Evolutionary conservation across 2,888 invertebrate species (phyloP).

Genomic region (Alentia gelatinosa): DNA sequence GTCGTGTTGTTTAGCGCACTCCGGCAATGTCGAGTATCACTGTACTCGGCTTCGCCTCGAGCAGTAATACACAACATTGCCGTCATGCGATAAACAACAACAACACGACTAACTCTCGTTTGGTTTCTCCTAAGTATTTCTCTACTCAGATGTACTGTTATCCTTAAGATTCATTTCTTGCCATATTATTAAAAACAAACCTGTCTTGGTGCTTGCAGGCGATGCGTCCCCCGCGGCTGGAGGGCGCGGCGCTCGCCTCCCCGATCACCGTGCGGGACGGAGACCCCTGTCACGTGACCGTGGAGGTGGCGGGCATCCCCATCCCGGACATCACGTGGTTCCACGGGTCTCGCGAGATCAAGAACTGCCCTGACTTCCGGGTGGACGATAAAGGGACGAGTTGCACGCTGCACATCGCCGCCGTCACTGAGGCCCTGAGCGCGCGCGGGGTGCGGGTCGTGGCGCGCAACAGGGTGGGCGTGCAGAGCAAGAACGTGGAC

Average conservation of each 20-base stretch:
- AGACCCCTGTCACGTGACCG: slow-evolving; percentile 16
- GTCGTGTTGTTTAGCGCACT: no score
- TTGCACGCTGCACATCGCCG: slow-evolving; percentile 17
- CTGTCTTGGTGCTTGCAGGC: neutral
- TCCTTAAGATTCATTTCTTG: neutral
- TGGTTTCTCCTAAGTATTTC: no score
- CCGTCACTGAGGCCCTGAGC: slow-evolving; percentile 7
- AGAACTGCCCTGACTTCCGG: slow-evolving; percentile 34
- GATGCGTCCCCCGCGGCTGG: slow-evolving; percentile 18
- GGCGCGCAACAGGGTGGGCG: slow-evolving; percentile 25
- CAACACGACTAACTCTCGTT: no score
- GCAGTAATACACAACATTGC: no score
- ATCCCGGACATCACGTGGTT: slow-evolving; percentile 46
- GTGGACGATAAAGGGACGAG: slow-evolving; percentile 33
- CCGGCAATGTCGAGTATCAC: no score
- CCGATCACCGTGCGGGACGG: slow-evolving; percentile 22
- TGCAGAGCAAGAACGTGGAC: neutral
- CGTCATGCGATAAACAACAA: no score
- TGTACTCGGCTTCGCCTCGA: no score
- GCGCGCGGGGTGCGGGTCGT: neutral
- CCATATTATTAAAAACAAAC: neutral
- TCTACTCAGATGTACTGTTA: no score
- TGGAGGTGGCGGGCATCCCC: slow-evolving; percentile 12
- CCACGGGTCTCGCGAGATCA: slow-evolving; percentile 39
- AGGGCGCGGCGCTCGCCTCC: neutral